These are phyloP conservation scores for Heteromurus nitidus DNA, from an alignment of 2,888 invertebrate genomes.

Conservation along the genomic window DNA sequence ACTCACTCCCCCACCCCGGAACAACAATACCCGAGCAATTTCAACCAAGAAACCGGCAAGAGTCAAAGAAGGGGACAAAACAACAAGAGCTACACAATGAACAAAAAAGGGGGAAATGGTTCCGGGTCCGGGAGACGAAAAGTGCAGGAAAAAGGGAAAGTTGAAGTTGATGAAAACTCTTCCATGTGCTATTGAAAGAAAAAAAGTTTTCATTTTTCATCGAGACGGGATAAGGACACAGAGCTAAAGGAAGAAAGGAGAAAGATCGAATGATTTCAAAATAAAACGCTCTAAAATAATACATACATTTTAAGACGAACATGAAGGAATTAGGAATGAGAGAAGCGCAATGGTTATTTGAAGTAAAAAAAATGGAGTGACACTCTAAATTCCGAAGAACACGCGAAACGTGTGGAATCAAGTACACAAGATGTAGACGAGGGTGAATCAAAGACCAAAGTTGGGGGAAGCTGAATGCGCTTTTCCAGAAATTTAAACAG, in stretches of 20 bases:
- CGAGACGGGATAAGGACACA: neutral
- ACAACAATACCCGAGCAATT: slow-evolving; percentile 52
- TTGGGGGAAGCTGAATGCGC: neutral
- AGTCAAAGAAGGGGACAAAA: slow-evolving; percentile 26
- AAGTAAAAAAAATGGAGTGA: slow-evolving; percentile 38
- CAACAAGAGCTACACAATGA: slow-evolving; percentile 28
- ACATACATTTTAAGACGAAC: slow-evolving; percentile 38
- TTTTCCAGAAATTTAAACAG: slow-evolving; percentile 16
- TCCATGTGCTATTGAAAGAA: slow-evolving; percentile 36
- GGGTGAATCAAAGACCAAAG: slow-evolving; percentile 5
- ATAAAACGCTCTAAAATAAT: slow-evolving; percentile 59
- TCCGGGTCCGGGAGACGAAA: slow-evolving; percentile 4
- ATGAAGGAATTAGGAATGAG: slow-evolving; percentile 62
- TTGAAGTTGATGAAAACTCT: slow-evolving; percentile 65
- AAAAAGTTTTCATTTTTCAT: slow-evolving; percentile 40
- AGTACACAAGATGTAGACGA: too few species aligned
- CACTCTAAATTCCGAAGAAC: slow-evolving; percentile 45
- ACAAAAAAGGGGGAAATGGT: slow-evolving; percentile 39
- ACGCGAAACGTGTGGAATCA: neutral
- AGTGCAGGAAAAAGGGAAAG: slow-evolving; percentile 52
- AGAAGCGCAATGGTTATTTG: slow-evolving; percentile 3
- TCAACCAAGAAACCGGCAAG: slow-evolving; percentile 43
- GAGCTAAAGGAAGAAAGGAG: neutral
- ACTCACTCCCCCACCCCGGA: neutral
- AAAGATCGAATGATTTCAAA: slow-evolving; percentile 60